Evolutionary conservation across 37 sponge, comb jelly and placozoan species (phyloP).

Genomic region (Oscarella lobularis): DNA sequence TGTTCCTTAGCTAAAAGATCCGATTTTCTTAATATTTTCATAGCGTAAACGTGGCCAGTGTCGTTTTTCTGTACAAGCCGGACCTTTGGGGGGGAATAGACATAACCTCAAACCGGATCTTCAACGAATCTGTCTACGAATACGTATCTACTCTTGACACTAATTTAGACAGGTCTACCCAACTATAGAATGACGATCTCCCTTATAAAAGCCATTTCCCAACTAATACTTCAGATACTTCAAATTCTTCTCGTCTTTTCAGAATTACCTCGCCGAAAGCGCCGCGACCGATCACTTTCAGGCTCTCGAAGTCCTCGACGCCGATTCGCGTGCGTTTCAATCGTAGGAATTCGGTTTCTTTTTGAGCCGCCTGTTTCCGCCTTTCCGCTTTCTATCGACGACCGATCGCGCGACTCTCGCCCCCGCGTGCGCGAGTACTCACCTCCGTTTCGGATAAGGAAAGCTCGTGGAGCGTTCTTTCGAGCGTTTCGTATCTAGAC

Average conservation of each 20-base stretch:
- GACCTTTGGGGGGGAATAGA: no score
- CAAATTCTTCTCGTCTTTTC: background rate
- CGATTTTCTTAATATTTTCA: conserved; percentile 91
- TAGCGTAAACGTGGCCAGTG: conserved; percentile 99
- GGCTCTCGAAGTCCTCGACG: conserved; percentile 83
- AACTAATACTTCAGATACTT: background rate
- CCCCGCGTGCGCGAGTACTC: background rate
- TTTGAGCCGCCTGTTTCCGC: conserved; percentile 56
- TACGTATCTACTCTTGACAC: background rate
- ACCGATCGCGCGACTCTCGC: background rate
- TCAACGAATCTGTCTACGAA: background rate
- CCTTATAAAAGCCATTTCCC: background rate
- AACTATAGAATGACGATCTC: background rate
- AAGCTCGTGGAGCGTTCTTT: background rate
- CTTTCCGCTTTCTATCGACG: conserved; percentile 52
- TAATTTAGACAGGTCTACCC: background rate
- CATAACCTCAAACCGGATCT: no score
- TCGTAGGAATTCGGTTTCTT: conserved; percentile 92
- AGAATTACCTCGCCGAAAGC: conserved; percentile 96
- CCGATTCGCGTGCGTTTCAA: conserved; percentile 79
- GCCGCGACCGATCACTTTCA: conserved; percentile 95
- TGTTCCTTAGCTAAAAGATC: conserved; percentile 98
- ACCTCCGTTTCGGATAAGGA: background rate
- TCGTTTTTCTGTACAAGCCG: conserved; percentile 91
- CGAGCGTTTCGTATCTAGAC: background rate